Percentiles rank a stretch among this genome's conserved stretches.
Conservation (phyloP, 2,113 vertebrate species). For the Pica pica region DNA sequence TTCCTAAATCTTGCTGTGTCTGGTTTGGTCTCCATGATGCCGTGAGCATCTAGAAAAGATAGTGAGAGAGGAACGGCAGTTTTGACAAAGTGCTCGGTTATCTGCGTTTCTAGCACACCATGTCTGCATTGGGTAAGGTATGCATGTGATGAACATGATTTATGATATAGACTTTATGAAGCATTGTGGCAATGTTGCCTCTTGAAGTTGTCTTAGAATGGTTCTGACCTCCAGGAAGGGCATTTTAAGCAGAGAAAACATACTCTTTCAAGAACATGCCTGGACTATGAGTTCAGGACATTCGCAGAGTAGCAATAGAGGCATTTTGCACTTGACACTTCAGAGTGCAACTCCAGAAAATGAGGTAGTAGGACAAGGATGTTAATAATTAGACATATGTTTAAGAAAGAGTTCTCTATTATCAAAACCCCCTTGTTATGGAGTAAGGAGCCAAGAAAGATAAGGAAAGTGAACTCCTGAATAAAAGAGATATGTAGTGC, state of each 20-base stretch:
- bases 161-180: not conserved
- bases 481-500: not conserved
- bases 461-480: not conserved
- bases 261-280: not conserved
- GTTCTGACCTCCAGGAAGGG: not conserved
- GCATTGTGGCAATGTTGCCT: not conserved
- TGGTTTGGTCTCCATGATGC: not conserved
- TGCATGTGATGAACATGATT: not conserved
- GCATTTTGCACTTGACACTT: not conserved
- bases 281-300: not conserved
- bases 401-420: not conserved
- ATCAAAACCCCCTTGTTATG: not conserved
- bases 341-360: not conserved
- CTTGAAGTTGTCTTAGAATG: not conserved
- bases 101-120: not conserved
- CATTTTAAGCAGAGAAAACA: not conserved
- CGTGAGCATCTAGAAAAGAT: not conserved
- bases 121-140: not conserved
- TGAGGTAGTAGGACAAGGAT: not conserved
- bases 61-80: not conserved
- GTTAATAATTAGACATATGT: not conserved
- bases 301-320: not conserved
- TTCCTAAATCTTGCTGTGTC: not conserved
- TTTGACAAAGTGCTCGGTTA: not conserved
- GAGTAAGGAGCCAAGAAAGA: not conserved